Conservation (phyloP, 2,888 invertebrate species). For the Amphiduros pacificus region DNA sequence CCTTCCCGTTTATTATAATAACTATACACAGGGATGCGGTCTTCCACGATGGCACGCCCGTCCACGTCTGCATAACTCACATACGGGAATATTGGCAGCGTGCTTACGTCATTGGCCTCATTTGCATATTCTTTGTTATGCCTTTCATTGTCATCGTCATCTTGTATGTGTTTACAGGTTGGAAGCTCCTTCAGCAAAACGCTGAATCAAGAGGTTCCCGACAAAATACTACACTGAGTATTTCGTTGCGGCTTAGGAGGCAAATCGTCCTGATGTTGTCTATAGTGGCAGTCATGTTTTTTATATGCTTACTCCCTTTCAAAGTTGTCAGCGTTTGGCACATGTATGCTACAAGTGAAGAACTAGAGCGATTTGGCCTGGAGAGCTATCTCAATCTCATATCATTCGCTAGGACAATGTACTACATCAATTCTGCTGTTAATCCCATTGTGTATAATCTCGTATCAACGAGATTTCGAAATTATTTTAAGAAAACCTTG, state of each 20-base stretch:
- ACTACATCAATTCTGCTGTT: conserved; percentile 86
- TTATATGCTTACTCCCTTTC: conserved; percentile 86
- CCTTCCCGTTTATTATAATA: no score
- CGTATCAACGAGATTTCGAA: conserved; percentile 86
- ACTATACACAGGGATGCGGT: no score
- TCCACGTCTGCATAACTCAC: no score
- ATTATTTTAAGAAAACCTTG: no score
- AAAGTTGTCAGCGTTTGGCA: conserved; percentile 86
- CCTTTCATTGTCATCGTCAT: conserved; percentile 83
- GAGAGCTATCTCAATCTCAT: conserved; percentile 81
- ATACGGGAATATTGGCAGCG: no score
- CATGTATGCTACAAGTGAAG: conserved; percentile 73
- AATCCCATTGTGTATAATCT: conserved; percentile 90
- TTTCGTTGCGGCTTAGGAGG: no score
- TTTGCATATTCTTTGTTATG: conserved; percentile 81
- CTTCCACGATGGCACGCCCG: no score
- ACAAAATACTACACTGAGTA: no score
- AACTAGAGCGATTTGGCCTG: conserved; percentile 72
- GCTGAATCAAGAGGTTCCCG: no score
- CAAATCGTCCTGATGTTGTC: conserved; percentile 47
- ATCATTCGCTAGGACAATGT: conserved; percentile 77
- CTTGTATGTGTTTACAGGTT: no score
- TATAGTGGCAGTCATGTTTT: conserved; percentile 71
- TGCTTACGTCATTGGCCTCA: conserved; percentile 79
- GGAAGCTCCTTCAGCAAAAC: no score